Percentiles rank a stretch among this genome's conserved stretches.
Conservation (phyloP, 2,113 vertebrate genomes). For the Pungitius pungitius region DNA sequence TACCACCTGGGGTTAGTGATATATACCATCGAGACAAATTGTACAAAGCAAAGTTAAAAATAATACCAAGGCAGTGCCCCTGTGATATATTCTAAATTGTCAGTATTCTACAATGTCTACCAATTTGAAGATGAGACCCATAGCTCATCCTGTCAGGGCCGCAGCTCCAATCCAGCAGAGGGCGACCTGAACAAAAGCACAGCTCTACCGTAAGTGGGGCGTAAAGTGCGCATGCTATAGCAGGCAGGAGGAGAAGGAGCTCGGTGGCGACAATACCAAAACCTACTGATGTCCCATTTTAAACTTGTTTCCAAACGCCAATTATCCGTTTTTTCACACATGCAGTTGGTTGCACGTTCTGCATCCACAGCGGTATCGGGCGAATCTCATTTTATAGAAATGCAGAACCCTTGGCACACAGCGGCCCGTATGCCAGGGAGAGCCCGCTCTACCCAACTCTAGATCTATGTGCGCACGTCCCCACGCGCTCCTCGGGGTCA, state of each 20-base stretch:
- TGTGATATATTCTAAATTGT: background rate
- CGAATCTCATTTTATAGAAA: constrained; percentile 6
- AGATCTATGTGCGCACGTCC: constrained; percentile 20
- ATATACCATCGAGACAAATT: background rate
- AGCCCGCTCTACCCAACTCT: rapidly evolving
- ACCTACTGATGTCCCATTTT: background rate
- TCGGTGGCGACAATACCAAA: background rate
- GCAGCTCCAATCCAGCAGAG: constrained; percentile 28
- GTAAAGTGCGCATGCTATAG: background rate
- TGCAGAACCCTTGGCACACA: background rate
- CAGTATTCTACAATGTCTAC: background rate
- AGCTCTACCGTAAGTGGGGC: constrained; percentile 27
- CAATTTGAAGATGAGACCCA: background rate
- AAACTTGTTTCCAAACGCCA: background rate
- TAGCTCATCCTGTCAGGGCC: too few relatives aligned
- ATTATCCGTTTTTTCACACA: background rate
- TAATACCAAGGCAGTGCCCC: background rate
- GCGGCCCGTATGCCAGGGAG: rapidly evolving
- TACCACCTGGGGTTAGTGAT: background rate
- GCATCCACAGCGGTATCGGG: background rate
- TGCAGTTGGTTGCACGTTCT: background rate
- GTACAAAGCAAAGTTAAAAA: background rate
- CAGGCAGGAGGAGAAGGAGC: background rate
- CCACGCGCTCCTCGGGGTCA: constrained; percentile 31
- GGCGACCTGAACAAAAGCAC: background rate